phyloP scores from a whole-genome alignment of 2,797 vertebrate species.

The Petrocephalus sullivani region DNA sequence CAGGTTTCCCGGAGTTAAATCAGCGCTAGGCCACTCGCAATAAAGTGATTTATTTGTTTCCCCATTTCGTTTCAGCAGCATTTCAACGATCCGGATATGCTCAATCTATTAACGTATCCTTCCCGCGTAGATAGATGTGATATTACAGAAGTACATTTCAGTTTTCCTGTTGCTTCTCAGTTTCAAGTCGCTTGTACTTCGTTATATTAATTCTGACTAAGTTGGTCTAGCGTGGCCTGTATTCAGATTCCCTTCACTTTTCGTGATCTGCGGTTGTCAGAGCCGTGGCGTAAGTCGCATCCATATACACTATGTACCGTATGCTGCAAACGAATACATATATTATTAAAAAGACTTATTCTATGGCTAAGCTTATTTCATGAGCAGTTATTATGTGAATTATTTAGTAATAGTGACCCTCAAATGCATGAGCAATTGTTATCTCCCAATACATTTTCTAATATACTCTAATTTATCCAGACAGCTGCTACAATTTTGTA shows the following conservation, averaged over 20 bases:
- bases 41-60: background rate
- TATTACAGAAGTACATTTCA: background rate
- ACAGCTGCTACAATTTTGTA: background rate
- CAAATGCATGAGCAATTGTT: background rate
- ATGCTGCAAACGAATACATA: background rate
- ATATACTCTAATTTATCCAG: background rate
- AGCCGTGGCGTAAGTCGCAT: background rate
- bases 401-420: background rate
- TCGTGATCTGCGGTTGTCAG: background rate
- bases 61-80: background rate
- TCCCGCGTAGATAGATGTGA: background rate
- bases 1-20: constrained; percentile 12
- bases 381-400: background rate
- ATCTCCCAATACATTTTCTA: background rate
- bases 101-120: background rate
- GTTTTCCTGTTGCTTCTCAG: background rate
- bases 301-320: background rate
- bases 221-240: background rate
- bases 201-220: background rate
- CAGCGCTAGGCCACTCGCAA: background rate
- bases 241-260: background rate
- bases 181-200: background rate
- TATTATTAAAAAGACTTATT: background rate
- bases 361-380: background rate
- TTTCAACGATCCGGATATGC: constrained; percentile 1